Conservation (phyloP, 2,797 vertebrate species). For the Acanthurus tractus region DNA sequence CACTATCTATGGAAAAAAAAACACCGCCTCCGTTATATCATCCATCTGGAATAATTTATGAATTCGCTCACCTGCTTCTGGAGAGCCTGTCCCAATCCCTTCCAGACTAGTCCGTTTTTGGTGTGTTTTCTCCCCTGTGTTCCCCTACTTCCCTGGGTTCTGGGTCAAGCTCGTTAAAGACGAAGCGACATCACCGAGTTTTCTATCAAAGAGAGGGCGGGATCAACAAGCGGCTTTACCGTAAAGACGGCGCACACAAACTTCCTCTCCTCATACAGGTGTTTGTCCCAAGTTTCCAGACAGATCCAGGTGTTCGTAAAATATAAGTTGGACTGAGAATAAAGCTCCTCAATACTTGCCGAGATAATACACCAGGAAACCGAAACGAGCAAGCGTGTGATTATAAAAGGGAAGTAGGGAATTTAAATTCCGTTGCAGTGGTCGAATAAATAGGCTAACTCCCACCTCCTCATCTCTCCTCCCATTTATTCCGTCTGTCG, state of each 20-base stretch:
- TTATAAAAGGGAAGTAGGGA: not conserved
- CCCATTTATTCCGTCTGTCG: conserved; percentile 43
- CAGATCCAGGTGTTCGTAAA: not conserved
- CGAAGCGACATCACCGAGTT: conserved; percentile 77
- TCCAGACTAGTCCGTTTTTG: conserved; percentile 48
- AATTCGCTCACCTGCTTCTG: conserved; percentile 63
- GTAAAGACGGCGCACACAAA: conserved; percentile 66
- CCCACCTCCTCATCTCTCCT: conserved; percentile 46
- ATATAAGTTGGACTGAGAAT: not conserved
- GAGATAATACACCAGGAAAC: not conserved
- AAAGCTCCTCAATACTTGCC: not conserved
- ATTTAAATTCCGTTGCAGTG: conserved; percentile 30
- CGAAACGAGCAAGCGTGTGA: not conserved
- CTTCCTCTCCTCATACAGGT: conserved; percentile 61
- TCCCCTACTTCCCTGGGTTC: conserved; percentile 70
- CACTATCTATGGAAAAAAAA: not conserved
- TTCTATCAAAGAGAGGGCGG: conserved; percentile 77
- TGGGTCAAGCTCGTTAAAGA: conserved; percentile 80
- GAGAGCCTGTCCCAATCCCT: conserved; percentile 41
- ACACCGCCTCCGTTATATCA: not conserved
- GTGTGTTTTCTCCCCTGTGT: conserved; percentile 37
- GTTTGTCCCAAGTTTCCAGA: conserved; percentile 40
- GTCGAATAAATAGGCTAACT: conserved; percentile 10
- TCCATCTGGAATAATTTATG: not conserved
- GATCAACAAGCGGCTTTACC: conserved; percentile 69